Evolutionary conservation across 2,113 vertebrate genomes (phyloP).

Genomic region (Connochaetes taurinus): DNA sequence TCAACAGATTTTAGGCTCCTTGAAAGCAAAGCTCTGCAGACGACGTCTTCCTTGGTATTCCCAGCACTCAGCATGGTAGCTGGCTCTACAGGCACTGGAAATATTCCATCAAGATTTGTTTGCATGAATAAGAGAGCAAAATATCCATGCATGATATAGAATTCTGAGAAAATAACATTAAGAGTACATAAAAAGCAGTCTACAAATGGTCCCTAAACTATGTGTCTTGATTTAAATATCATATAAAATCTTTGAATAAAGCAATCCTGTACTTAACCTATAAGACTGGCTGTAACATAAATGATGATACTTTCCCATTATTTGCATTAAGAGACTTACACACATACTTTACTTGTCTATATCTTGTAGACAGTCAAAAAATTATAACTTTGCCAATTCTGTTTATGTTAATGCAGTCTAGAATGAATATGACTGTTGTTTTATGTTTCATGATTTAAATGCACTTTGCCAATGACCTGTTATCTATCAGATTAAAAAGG

Average conservation of each 20-base stretch:
- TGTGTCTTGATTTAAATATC: not conserved
- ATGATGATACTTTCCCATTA: not conserved
- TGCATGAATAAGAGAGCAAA: not conserved
- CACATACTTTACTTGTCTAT: not conserved
- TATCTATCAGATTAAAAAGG: not conserved
- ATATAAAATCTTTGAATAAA: not conserved
- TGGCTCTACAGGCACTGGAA: not conserved
- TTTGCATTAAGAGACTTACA: not conserved
- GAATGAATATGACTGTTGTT: not conserved
- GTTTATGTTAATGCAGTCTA: not conserved
- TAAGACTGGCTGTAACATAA: not conserved
- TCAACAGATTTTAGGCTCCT: not conserved
- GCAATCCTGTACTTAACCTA: not conserved
- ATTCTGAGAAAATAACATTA: not conserved
- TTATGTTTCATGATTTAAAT: not conserved
- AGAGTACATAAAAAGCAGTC: not conserved
- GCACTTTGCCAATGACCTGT: not conserved
- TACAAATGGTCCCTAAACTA: not conserved
- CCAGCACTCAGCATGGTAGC: not conserved
- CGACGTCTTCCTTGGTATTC: not conserved
- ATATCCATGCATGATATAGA: not conserved
- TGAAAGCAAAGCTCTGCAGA: not conserved
- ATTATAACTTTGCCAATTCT: not conserved
- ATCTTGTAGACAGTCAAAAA: not conserved
- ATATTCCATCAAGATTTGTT: not conserved